phyloP scores from a whole-genome alignment of 1,140 invertebrate genomes.

The Callitettix versicolor region DNA sequence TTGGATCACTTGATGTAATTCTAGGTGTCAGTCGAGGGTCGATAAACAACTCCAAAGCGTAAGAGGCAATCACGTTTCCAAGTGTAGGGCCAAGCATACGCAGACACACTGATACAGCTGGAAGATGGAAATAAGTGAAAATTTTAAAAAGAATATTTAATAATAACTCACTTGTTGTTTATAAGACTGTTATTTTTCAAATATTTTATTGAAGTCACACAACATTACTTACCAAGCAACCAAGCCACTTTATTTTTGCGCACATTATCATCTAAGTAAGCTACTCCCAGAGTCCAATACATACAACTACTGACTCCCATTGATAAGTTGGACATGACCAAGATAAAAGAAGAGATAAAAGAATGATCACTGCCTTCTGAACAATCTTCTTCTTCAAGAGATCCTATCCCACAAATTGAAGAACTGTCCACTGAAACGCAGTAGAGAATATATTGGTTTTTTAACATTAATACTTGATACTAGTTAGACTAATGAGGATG shows the following conservation, averaged over 20 bases:
- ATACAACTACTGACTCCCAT: conserved; percentile 24
- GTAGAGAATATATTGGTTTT: no score
- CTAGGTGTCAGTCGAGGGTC: conserved; percentile 16
- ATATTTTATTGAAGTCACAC: no score
- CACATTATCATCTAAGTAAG: conserved; percentile 30
- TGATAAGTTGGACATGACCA: conserved; percentile 17
- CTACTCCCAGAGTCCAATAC: conserved; percentile 28
- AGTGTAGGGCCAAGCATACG: conserved; percentile 31
- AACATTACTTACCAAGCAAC: conserved; percentile 20
- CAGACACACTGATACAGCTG: conserved; percentile 28
- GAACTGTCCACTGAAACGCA: not conserved
- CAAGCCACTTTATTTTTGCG: conserved; percentile 26
- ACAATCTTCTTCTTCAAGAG: not conserved
- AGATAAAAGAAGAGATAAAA: conserved; percentile 10
- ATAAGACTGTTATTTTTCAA: no score
- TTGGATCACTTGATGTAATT: conserved; percentile 28
- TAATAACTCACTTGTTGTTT: no score
- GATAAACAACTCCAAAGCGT: conserved; percentile 20
- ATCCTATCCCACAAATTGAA: not conserved
- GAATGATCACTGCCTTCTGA: not conserved
- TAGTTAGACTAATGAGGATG: no score
- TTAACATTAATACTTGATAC: no score
- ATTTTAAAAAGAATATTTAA: no score
- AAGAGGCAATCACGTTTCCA: conserved; percentile 25
- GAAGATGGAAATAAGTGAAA: conserved; percentile 14